Conservation (phyloP, 2,797 vertebrate genomes). For the Pelochelys cantorii region DNA sequence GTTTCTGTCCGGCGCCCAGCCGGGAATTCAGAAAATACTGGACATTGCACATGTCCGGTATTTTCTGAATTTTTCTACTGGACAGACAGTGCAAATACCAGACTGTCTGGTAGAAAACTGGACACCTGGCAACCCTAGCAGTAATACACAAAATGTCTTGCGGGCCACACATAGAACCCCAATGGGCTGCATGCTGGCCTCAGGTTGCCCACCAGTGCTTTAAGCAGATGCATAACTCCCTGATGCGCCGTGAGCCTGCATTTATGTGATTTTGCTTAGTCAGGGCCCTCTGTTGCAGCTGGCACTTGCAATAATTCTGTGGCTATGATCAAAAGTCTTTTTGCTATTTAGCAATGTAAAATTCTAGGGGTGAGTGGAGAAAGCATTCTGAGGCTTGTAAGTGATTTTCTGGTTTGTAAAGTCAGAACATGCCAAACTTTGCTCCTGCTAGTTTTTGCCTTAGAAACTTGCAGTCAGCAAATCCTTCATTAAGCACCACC, state of each 20-base stretch:
- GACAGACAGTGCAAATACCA: too few species aligned
- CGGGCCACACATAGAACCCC: too few species aligned
- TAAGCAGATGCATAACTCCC: not conserved
- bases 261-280: slow-evolving; percentile 60
- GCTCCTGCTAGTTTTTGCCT: slow-evolving; percentile 54
- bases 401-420: slow-evolving; percentile 59
- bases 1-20: too few species aligned
- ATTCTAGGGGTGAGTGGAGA: slow-evolving; percentile 20
- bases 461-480: slow-evolving; percentile 71
- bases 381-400: slow-evolving; percentile 28
- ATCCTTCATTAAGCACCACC: slow-evolving; percentile 74
- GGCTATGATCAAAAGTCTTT: slow-evolving; percentile 41
- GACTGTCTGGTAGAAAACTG: too few species aligned
- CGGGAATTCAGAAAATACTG: too few species aligned
- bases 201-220: too few species aligned
- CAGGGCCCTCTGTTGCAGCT: slow-evolving; percentile 8
- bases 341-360: not conserved
- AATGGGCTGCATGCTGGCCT: too few species aligned
- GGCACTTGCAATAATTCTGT: slow-evolving; percentile 43
- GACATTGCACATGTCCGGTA: too few species aligned
- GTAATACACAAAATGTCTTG: too few species aligned
- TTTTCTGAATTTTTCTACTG: too few species aligned
- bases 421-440: slow-evolving; percentile 59
- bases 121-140: too few species aligned
- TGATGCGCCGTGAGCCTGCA: not conserved